Base-by-base conservation (phyloP, 1,140 invertebrate genomes). In the Drosophila repleta region DNA sequence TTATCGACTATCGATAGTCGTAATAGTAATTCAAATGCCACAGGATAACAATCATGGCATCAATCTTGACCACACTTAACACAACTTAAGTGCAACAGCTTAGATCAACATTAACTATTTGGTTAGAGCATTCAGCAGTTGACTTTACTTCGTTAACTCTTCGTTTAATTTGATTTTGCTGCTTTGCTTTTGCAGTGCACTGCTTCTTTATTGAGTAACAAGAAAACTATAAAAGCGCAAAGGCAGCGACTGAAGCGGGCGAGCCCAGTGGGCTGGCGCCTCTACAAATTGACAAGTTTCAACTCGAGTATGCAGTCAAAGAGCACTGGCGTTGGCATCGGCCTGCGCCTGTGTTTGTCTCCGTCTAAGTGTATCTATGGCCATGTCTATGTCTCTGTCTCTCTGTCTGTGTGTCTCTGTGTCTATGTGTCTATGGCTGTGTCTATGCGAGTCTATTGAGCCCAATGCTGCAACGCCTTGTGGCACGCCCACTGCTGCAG, bases 281-380 rank as follows among this genome's bases (percentile, higher is more conserved):
- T 65, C 73, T 76, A 82, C 56, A 82, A 88, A 87, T 87, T 87
- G 82, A 87, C 82, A 82, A 87, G 82, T 82, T 88, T 88, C 74
- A 82, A 78, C 75, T 87, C 46, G 82, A 87, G 82, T 88, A 75
- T 88, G 83, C 82, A 87, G 82, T 82, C 83, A 87, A 87, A 82
- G 78, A 78, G 65, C 77, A 20, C 76, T 67, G 72, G 37, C 73
- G 24, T n/a, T 13, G 24, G 57, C 48, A 20, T 51, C 15, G 41
- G 18, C 17, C 29, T 76, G 32, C 58, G 41, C 48, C 15, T 15
- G 35, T 43, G 39, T 48, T 55, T 24, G 21, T n/a, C 48, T 24
- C 11, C 20, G 26, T 51, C 37, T n/a, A 45, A 62, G 18, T 57
- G 32, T 35, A 35, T 35, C 32, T 35, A 35, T 35, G 32, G 32